Evolutionary conservation across 2,888 invertebrate species (phyloP), one percentile per base, ranked within the genome.

Genomic region (Ctenicera cuprea): DNA sequence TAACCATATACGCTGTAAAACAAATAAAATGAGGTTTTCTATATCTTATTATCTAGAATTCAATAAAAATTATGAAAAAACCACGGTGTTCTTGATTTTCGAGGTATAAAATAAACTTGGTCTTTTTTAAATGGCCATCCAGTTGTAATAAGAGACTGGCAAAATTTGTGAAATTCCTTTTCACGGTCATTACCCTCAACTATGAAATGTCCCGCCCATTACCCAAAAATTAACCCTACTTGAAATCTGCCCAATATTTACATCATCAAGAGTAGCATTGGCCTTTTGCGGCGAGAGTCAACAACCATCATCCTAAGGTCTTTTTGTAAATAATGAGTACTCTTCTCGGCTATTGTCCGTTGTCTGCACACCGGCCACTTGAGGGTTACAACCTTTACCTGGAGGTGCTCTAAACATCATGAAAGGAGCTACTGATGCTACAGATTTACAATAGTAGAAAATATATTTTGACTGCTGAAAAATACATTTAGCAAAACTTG

Each of bases 301-400:
- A 81, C 80, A 81, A 76, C 76, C 66, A 75, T 78, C 75, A 52
- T 74, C 67, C 69, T 71, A 76, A 77, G 67, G 64, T 57, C 70
- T 76, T 76, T 78, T 74, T 77, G 79, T 80, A 79, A 80, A 80
- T 80, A 80, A 71, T 74, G 73, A 75, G 71, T 74, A 75, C 76
- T 76, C 71, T 75, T 63, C 73, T 73, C 22, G 12, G 71, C 75
- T 71, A 78, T 75, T 73, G 72, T 73, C 64, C 68, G 76, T 77
- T 77, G 20, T 79, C 75, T 80, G 77, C 77, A 78, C 80, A 79
- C 78, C 77, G 79, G 79, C 77, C 79, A 79, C 80, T 79, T 77
- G 76, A 70, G 63, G 68, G 57, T 57, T 63, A 64, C 63, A 67
- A 80, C 74, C 73, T 74, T 68, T 73, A 77, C 71, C 71, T 75